phyloP scores from a whole-genome alignment of 2,113 vertebrate species.

The Protobothrops mucrosquamatus region DNA sequence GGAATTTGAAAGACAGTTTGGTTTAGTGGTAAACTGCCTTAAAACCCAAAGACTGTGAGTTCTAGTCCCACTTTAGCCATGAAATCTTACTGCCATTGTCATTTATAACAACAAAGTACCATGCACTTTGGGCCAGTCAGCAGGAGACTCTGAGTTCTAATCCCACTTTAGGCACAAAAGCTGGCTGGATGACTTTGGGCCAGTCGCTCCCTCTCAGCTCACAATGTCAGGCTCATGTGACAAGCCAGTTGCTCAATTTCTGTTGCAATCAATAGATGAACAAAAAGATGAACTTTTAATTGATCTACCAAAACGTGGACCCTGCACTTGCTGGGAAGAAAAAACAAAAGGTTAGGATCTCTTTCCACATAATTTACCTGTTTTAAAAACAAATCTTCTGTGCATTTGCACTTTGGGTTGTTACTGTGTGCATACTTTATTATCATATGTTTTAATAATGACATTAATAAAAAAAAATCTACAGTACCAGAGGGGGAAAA shows the following conservation, averaged over 20 bases:
- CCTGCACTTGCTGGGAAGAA: neutral
- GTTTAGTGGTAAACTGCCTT: neutral
- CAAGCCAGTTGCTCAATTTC: neutral
- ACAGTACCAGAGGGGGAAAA: neutral
- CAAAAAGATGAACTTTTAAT: neutral
- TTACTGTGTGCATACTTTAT: neutral
- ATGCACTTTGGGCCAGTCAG: no score
- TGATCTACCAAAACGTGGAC: neutral
- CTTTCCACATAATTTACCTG: neutral
- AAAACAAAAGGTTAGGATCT: neutral
- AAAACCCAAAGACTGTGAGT: neutral
- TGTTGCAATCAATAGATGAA: neutral
- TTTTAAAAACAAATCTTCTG: neutral
- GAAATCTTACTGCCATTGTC: no score
- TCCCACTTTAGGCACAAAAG: neutral
- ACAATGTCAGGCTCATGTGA: neutral
- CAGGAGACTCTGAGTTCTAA: neutral
- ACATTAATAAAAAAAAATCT: neutral
- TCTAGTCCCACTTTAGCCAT: neutral
- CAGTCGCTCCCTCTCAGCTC: neutral
- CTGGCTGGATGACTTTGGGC: neutral
- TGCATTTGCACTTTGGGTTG: neutral
- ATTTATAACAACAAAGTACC: no score
- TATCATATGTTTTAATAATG: neutral
- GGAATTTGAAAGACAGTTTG: neutral